Evolutionary conservation across 2,888 invertebrate species (phyloP).

Genomic region (Eristalis intricaria): DNA sequence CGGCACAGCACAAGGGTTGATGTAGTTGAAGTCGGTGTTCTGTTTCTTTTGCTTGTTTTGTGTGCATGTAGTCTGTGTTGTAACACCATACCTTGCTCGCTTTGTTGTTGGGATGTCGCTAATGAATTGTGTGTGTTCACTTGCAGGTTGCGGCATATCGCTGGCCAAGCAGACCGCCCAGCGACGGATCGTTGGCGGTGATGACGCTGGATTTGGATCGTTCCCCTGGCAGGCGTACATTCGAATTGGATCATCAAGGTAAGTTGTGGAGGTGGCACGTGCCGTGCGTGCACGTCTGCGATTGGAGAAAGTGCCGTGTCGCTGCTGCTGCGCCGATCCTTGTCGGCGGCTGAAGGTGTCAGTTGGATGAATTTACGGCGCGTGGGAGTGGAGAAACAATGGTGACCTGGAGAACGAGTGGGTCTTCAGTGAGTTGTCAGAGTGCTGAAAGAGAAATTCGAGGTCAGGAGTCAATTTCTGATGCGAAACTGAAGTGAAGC

Average conservation of each 20-base stretch:
- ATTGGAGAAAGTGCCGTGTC: slow-evolving; percentile 48
- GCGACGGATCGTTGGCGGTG: slow-evolving; percentile 94
- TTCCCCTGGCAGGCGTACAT: slow-evolving; percentile 98
- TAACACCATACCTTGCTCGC: slow-evolving; percentile 28
- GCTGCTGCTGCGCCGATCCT: slow-evolving; percentile 23
- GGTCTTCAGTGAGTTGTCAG: background rate
- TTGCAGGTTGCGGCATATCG: slow-evolving; percentile 93
- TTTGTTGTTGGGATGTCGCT: background rate
- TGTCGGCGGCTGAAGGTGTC: slow-evolving; percentile 17
- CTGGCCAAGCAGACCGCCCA: slow-evolving; percentile 93
- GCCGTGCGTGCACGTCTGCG: background rate
- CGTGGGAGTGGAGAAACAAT: slow-evolving; percentile 29
- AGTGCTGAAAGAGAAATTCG: background rate
- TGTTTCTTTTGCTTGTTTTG: slow-evolving; percentile 36
- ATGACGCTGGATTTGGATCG: slow-evolving; percentile 96
- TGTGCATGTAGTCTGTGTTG: slow-evolving; percentile 64
- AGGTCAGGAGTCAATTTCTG: background rate
- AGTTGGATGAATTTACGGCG: slow-evolving; percentile 15
- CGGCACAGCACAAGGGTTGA: background rate
- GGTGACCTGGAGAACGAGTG: background rate
- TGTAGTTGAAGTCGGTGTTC: slow-evolving; percentile 28
- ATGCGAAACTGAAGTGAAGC: background rate
- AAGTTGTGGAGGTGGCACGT: slow-evolving; percentile 71
- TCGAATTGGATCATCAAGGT: slow-evolving; percentile 94
- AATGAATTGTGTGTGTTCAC: slow-evolving; percentile 12